Percentiles rank a stretch among this genome's conserved stretches.
Evolutionary conservation across 1,140 invertebrate genomes (phyloP).

Genomic region (Hycleus cichorii): DNA sequence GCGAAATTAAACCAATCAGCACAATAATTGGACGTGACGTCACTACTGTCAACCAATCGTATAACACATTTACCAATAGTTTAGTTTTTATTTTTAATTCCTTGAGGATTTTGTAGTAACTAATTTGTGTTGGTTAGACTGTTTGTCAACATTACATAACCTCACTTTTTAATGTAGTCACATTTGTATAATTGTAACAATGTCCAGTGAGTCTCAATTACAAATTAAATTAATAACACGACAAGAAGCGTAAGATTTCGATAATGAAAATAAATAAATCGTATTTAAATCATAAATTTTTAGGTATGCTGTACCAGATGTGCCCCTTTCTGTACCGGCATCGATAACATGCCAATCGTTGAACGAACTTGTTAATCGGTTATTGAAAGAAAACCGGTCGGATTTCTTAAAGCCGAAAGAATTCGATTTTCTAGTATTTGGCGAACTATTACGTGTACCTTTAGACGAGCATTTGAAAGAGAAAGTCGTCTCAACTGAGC

Average conservation of each 20-base stretch:
- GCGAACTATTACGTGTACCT: conserved; percentile 66
- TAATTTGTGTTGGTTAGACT: background rate
- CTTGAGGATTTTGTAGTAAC: background rate
- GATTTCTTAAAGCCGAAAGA: conserved; percentile 51
- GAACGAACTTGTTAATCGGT: conserved; percentile 72
- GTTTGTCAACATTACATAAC: background rate
- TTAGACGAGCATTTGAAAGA: conserved; percentile 64
- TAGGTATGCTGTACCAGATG: conserved; percentile 82
- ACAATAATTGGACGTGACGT: too few relatives aligned
- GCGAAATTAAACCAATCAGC: too few relatives aligned
- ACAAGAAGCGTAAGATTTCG: conserved; percentile 62
- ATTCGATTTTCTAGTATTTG: conserved; percentile 84
- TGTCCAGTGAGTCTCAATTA: conserved; percentile 46
- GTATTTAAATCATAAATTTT: conserved; percentile 23
- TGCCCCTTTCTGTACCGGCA: conserved; percentile 70
- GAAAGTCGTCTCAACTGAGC: conserved; percentile 62
- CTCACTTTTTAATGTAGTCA: background rate
- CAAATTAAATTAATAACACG: conserved; percentile 74
- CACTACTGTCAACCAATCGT: too few relatives aligned
- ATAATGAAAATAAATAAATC: conserved; percentile 10
- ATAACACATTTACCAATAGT: too few relatives aligned
- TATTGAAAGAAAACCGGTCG: conserved; percentile 58
- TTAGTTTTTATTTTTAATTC: background rate
- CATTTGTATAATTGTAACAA: background rate
- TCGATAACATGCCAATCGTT: conserved; percentile 61